These are phyloP conservation scores for Helicoverpa armigera DNA, from an alignment of 1,140 invertebrate species.

Conservation along the genomic window DNA sequence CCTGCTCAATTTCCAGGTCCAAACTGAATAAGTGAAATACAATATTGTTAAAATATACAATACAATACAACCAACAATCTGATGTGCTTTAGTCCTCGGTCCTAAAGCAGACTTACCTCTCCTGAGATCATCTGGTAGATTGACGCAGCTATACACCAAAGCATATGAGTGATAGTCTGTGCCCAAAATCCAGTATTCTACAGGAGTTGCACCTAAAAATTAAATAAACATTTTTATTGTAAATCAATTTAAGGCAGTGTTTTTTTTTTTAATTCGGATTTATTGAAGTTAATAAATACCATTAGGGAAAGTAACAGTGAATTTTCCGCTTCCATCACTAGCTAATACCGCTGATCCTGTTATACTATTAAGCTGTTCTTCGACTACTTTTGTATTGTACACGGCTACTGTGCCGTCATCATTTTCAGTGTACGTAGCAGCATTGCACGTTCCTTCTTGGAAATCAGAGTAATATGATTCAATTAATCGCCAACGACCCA, in stretches of 20 bases:
- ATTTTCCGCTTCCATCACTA: slow-evolving; percentile 64
- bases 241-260: neutral
- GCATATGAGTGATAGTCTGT: slow-evolving; percentile 71
- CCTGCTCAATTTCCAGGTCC: slow-evolving; percentile 69
- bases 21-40: slow-evolving; percentile 57
- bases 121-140: slow-evolving; percentile 51
- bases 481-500: slow-evolving; percentile 69
- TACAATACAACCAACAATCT: neutral
- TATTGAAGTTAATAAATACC: neutral
- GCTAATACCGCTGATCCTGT: slow-evolving; percentile 61
- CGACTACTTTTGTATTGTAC: slow-evolving; percentile 67
- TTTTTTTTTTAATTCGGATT: neutral
- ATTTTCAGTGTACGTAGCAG: slow-evolving; percentile 64
- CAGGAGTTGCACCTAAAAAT: slow-evolving; percentile 2
- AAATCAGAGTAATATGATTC: slow-evolving; percentile 69
- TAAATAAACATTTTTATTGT: slow-evolving; percentile 8
- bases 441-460: slow-evolving; percentile 68
- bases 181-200: slow-evolving; percentile 64
- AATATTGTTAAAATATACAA: neutral
- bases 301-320: slow-evolving; percentile 69
- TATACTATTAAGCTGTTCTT: slow-evolving; percentile 61
- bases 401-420: slow-evolving; percentile 58
- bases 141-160: slow-evolving; percentile 65
- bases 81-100: neutral
- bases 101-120: slow-evolving; percentile 51